Percentiles rank a stretch among this genome's conserved stretches.
Conservation (phyloP, 2,888 invertebrate species). For the Blera fallax region DNA sequence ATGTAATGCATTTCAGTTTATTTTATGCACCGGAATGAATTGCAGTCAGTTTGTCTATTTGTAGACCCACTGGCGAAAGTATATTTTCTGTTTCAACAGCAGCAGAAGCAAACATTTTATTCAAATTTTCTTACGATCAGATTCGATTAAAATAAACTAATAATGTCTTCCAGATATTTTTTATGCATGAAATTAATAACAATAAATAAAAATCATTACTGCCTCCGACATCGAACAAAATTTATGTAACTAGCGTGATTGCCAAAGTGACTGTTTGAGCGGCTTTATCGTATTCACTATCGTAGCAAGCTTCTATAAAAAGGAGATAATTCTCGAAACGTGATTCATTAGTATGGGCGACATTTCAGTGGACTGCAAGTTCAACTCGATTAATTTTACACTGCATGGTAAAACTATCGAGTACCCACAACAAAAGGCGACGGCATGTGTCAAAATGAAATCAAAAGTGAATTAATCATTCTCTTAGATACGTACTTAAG, state of each 20-base stretch:
- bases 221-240: neutral
- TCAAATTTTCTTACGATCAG: too few relatives aligned
- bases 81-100: too few relatives aligned
- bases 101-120: too few relatives aligned
- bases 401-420: neutral
- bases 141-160: too few relatives aligned
- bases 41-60: neutral
- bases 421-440: neutral
- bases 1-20: neutral
- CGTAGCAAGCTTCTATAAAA: neutral
- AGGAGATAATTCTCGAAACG: neutral
- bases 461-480: slow-evolving; percentile 40
- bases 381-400: slow-evolving; percentile 1
- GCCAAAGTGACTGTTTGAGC: neutral
- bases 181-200: too few relatives aligned
- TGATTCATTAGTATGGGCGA: neutral
- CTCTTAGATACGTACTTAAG: slow-evolving; percentile 11
- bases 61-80: too few relatives aligned
- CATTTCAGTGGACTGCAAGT: neutral
- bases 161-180: too few relatives aligned
- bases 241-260: neutral
- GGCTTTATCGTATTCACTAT: neutral
- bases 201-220: too few relatives aligned
- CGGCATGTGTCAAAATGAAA: slow-evolving; percentile 31
- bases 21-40: neutral